Percentiles rank a stretch among this genome's conserved stretches.
These are phyloP conservation scores for Torymus auratus DNA, from an alignment of 2,888 invertebrate genomes.

Conservation along the genomic window DNA sequence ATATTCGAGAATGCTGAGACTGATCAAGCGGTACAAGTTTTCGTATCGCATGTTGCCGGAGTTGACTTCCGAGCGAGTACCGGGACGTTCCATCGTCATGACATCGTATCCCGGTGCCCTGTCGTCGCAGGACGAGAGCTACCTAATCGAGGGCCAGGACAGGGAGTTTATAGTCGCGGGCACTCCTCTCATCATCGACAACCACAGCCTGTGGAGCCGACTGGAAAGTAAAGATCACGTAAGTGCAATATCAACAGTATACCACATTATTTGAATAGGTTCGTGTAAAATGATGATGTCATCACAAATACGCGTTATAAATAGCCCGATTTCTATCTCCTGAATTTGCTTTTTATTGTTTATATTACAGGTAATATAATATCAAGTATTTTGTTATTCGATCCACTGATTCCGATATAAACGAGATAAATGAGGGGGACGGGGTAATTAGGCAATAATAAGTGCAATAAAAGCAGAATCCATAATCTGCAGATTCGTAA, in stretches of 20 bases:
- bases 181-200: conserved; percentile 87
- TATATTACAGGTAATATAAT: neutral
- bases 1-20: conserved; percentile 88
- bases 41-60: conserved; percentile 82
- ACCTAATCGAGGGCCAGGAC: conserved; percentile 79
- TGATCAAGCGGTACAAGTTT: conserved; percentile 90
- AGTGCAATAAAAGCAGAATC: no score
- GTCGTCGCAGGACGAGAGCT: conserved; percentile 90
- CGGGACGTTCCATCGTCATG: conserved; percentile 85
- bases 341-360: neutral
- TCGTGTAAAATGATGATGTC: no score
- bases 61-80: conserved; percentile 76
- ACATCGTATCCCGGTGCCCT: conserved; percentile 91
- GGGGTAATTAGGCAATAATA: no score
- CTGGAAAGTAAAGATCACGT: conserved; percentile 82
- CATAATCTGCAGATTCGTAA: no score
- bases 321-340: no score
- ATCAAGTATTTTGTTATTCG: no score
- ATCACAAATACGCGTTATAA: no score
- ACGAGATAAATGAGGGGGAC: no score
- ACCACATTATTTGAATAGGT: no score
- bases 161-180: conserved; percentile 84
- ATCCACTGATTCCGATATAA: no score
- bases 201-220: conserved; percentile 83
- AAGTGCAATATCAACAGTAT: conserved; percentile 61